Percentiles rank a stretch among this genome's conserved stretches.
phyloP scores from a whole-genome alignment of 1,140 invertebrate genomes.

The Heliothis virescens region DNA sequence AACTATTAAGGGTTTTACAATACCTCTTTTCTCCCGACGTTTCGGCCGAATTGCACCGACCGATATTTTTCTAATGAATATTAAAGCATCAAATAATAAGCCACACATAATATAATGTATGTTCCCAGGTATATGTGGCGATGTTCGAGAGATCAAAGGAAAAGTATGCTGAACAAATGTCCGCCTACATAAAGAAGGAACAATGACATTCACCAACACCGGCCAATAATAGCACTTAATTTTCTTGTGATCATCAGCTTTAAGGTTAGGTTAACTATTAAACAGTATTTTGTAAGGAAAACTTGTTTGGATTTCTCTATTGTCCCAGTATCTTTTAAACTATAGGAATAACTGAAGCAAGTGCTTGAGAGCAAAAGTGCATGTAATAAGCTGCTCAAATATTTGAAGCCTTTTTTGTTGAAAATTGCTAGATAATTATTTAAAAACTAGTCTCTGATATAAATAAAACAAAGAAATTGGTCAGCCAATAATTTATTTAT shows the following conservation, averaged over 20 bases:
- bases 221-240: slow-evolving; percentile 61
- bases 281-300: slow-evolving; percentile 43
- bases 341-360: not conserved
- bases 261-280: slow-evolving; percentile 71
- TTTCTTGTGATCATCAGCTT: slow-evolving; percentile 81
- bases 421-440: too few relatives aligned
- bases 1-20: too few relatives aligned
- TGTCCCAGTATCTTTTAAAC: not conserved
- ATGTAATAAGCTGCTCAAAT: too few relatives aligned
- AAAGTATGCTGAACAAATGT: slow-evolving; percentile 92
- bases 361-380: too few relatives aligned
- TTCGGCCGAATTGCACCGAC: too few relatives aligned
- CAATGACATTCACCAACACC: slow-evolving; percentile 67
- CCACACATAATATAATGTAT: not conserved
- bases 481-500: too few relatives aligned
- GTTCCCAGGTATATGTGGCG: slow-evolving; percentile 91
- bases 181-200: slow-evolving; percentile 86
- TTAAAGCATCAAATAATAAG: too few relatives aligned
- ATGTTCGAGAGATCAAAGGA: slow-evolving; percentile 93
- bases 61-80: too few relatives aligned
- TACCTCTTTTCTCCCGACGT: too few relatives aligned
- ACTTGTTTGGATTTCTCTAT: not conserved
- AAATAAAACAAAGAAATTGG: too few relatives aligned
- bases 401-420: too few relatives aligned
- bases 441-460: too few relatives aligned